phyloP scores from a whole-genome alignment of 1,140 invertebrate species.

The Cydia amplana region DNA sequence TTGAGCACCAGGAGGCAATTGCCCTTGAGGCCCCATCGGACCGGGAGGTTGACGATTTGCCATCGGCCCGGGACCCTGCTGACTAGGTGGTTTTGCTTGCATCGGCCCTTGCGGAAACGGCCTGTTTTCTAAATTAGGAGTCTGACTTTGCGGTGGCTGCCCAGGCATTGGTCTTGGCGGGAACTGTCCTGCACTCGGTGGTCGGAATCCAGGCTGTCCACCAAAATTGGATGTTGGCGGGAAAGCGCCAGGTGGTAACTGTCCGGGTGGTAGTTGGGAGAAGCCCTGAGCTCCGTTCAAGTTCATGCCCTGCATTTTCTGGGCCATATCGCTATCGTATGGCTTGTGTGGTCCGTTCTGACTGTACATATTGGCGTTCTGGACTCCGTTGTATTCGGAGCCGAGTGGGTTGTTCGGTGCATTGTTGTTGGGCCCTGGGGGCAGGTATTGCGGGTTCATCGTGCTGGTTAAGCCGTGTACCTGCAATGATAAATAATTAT shows the following conservation, averaged over 20 bases:
- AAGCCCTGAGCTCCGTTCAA: constrained; percentile 63
- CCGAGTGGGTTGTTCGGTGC: constrained; percentile 61
- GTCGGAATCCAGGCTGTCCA: constrained; percentile 28
- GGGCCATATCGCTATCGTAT: constrained; percentile 62
- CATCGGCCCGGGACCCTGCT: not conserved
- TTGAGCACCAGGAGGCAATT: not conserved
- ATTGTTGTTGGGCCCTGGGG: constrained; percentile 75
- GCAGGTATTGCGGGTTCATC: constrained; percentile 75
- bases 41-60: constrained; percentile 21
- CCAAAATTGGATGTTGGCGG: constrained; percentile 27
- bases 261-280: constrained; percentile 65
- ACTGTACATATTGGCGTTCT: constrained; percentile 66
- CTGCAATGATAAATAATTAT: constrained; percentile 45
- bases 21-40: not conserved
- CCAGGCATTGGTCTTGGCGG: constrained; percentile 36
- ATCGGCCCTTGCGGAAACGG: constrained; percentile 42
- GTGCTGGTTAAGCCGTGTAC: constrained; percentile 57
- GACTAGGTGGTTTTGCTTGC: not conserved
- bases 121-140: constrained; percentile 10
- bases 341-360: constrained; percentile 59
- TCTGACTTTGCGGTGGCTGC: not conserved
- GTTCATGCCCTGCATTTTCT: constrained; percentile 75
- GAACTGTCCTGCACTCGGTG: constrained; percentile 38
- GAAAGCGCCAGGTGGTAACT: constrained; percentile 55
- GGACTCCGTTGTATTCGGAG: constrained; percentile 68